Percentiles rank a stretch among this genome's conserved stretches.
These are phyloP conservation scores for Novumbra hubbsi DNA, from an alignment of 2,797 vertebrate species.

Conservation along the genomic window DNA sequence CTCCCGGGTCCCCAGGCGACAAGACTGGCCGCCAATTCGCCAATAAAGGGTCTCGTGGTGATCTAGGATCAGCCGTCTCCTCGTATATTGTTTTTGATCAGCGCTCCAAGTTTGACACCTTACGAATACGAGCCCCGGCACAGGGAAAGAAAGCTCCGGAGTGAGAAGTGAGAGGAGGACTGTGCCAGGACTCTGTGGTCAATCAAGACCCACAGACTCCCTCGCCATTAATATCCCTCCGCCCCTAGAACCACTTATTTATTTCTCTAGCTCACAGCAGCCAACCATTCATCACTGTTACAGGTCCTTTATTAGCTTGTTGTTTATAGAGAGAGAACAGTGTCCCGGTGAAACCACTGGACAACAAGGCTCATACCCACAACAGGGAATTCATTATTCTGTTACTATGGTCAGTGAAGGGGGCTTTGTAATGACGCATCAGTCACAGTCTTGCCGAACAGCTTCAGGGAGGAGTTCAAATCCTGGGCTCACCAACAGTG, in stretches of 20 bases:
- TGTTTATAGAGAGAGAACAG: conserved; percentile 29
- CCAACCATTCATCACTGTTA: conserved; percentile 52
- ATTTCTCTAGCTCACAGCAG: conserved; percentile 49
- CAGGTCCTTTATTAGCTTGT: conserved; percentile 56
- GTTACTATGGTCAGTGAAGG: too few relatives aligned
- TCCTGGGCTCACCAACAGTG: too few relatives aligned
- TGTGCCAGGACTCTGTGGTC: conserved; percentile 42
- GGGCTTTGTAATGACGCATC: too few relatives aligned
- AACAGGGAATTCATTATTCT: background rate
- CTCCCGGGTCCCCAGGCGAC: conserved; percentile 57
- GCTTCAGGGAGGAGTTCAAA: too few relatives aligned
- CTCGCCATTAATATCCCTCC: conserved; percentile 48
- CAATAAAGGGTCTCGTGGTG: background rate
- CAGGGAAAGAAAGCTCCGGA: conserved; percentile 8
- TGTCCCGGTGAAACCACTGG: conserved; percentile 33
- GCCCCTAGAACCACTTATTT: conserved; percentile 49
- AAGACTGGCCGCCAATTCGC: conserved; percentile 42
- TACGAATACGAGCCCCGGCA: background rate
- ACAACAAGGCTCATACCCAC: conserved; percentile 12
- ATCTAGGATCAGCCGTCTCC: background rate
- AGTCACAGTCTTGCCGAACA: too few relatives aligned
- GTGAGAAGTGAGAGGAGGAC: conserved; percentile 23
- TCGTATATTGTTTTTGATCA: background rate
- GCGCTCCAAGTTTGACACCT: background rate
- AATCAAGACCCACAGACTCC: conserved; percentile 32